phyloP scores from a whole-genome alignment of 1,140 invertebrate species.

The Polypedilum pembai region DNA sequence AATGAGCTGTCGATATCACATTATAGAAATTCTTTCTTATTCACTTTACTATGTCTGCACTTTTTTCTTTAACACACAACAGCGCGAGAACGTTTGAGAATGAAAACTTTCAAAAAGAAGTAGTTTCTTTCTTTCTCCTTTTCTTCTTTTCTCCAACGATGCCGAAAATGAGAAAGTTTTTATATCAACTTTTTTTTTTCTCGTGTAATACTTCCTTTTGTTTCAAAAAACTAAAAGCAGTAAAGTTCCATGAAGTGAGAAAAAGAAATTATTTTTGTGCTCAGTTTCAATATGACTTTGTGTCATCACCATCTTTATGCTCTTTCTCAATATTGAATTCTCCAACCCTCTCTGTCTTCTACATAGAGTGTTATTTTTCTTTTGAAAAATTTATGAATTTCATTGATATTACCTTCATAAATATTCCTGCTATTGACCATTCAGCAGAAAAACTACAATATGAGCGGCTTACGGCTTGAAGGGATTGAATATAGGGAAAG shows the following conservation, averaged over 20 bases:
- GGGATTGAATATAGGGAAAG: too few relatives aligned
- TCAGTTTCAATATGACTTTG: neutral
- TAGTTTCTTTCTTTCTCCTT: too few relatives aligned
- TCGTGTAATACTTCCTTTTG: neutral
- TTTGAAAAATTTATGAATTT: slow-evolving; percentile 7
- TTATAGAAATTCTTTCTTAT: slow-evolving; percentile 17
- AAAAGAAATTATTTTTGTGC: neutral
- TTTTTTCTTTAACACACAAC: neutral
- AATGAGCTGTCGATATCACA: slow-evolving; percentile 25
- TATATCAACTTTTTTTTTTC: neutral
- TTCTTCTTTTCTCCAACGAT: neutral
- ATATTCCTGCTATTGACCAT: slow-evolving; percentile 21
- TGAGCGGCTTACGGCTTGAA: neutral
- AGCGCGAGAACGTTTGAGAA: neutral
- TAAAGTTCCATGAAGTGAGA: neutral
- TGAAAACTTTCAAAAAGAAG: neutral
- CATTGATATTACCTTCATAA: slow-evolving; percentile 26
- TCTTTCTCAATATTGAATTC: slow-evolving; percentile 9
- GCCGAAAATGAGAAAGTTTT: slow-evolving; percentile 3
- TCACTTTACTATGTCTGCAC: neutral
- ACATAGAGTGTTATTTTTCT: neutral
- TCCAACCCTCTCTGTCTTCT: neutral
- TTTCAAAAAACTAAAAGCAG: too few relatives aligned
- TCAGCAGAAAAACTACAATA: neutral
- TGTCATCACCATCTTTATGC: slow-evolving; percentile 5